A percentile compares a stretch with the other conserved stretches of the same genome.
Conservation (phyloP, 2,797 vertebrate genomes). For the Antrozous pallidus region DNA sequence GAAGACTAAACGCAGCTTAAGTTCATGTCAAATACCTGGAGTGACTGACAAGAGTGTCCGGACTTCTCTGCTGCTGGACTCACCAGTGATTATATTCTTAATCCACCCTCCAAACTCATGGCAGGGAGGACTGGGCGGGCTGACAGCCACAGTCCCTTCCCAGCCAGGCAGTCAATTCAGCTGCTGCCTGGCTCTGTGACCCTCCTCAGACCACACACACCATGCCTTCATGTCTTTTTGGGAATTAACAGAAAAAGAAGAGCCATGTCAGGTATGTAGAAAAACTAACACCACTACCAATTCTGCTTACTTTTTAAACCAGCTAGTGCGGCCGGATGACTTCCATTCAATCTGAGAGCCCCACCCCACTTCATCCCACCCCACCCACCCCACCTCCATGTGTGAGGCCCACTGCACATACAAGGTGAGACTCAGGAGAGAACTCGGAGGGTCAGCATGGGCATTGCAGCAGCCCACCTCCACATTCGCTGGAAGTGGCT, state of each 20-base stretch:
- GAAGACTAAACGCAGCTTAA: neutral
- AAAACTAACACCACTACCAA: constrained; percentile 14
- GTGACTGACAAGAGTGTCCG: neutral
- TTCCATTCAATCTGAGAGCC: neutral
- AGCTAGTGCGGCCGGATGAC: neutral
- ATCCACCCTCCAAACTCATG: neutral
- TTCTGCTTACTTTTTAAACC: neutral
- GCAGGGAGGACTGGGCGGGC: neutral
- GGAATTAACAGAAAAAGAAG: neutral
- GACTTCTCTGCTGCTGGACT: neutral
- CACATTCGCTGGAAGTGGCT: neutral
- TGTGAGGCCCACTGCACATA: rapidly evolving
- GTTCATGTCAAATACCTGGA: neutral
- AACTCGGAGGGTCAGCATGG: rapidly evolving
- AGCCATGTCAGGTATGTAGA: constrained; percentile 15
- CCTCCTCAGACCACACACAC: neutral
- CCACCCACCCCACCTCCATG: rapidly evolving
- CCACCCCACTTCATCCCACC: no score
- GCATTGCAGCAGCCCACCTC: rapidly evolving
- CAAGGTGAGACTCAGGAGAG: neutral
- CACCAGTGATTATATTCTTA: neutral
- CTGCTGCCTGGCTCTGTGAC: neutral
- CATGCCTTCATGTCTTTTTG: neutral
- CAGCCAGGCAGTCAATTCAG: neutral
- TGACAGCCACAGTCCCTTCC: neutral